Percentiles rank a stretch among this genome's conserved stretches.
Evolutionary conservation across 2,888 invertebrate genomes (phyloP).

Genomic region (Cephus pygmeus): DNA sequence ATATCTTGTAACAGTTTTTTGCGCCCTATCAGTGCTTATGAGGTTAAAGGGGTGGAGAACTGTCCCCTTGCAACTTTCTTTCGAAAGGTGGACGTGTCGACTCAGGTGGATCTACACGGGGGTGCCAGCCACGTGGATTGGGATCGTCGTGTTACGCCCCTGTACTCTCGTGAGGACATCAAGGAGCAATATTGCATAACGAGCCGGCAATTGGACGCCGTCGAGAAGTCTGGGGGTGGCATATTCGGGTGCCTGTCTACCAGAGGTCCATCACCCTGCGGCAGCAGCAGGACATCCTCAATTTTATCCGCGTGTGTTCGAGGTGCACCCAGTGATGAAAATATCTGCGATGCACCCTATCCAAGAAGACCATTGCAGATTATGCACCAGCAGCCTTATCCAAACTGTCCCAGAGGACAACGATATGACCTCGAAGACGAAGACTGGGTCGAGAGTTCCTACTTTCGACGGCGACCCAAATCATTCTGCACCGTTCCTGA

Average conservation of each 20-base stretch:
- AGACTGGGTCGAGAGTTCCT: constrained; percentile 82
- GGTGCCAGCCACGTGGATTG: constrained; percentile 68
- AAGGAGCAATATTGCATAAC: constrained; percentile 95
- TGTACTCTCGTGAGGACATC: constrained; percentile 91
- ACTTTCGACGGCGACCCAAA: constrained; percentile 83
- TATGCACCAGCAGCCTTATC: constrained; percentile 58
- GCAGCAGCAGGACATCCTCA: constrained; percentile 71
- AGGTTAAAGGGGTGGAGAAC: neutral
- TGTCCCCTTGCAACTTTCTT: constrained; percentile 8
- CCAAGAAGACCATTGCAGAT: constrained; percentile 69
- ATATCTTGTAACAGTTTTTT: neutral
- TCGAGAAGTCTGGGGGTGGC: constrained; percentile 75
- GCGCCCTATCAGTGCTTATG: neutral
- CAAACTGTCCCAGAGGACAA: constrained; percentile 50
- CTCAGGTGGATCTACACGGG: constrained; percentile 66
- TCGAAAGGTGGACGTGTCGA: constrained; percentile 64
- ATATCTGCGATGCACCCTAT: constrained; percentile 85
- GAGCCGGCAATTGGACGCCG: constrained; percentile 86
- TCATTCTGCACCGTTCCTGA: constrained; percentile 79
- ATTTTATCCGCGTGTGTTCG: constrained; percentile 89
- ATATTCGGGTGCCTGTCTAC: constrained; percentile 90
- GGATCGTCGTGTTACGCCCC: constrained; percentile 67
- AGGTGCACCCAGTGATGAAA: constrained; percentile 89
- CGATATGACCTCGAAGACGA: constrained; percentile 65
- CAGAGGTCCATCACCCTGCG: constrained; percentile 77